Evolutionary conservation across 2,113 vertebrate genomes (phyloP).

Genomic region (Spilogale gracilis): DNA sequence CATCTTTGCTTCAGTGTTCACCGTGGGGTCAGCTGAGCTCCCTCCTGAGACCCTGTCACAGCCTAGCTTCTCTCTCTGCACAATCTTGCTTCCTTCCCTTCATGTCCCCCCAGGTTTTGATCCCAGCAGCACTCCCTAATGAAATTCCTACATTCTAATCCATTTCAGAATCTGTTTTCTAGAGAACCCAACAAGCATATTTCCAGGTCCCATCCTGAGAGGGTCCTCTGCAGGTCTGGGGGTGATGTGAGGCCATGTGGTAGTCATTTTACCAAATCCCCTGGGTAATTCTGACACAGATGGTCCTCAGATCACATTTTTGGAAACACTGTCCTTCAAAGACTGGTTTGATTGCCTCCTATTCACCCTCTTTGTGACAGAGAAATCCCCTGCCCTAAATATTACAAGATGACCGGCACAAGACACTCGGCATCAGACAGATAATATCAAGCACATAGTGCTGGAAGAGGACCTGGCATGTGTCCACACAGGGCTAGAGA

Average conservation of each 20-base stretch:
- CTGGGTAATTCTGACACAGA: background rate
- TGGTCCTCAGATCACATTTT: background rate
- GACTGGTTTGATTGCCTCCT: background rate
- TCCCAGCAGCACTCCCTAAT: background rate
- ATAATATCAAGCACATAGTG: background rate
- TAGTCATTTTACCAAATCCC: background rate
- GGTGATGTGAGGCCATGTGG: background rate
- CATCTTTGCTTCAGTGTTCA: background rate
- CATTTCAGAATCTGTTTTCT: background rate
- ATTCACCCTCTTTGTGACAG: background rate
- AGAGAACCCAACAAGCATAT: background rate
- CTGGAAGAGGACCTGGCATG: background rate
- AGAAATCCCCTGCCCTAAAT: background rate
- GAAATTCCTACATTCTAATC: background rate
- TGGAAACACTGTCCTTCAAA: background rate
- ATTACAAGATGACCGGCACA: background rate
- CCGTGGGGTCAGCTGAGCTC: background rate
- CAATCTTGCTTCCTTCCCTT: background rate
- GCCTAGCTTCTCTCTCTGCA: background rate
- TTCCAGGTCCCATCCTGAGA: background rate
- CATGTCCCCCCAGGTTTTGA: background rate
- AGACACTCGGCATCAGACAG: background rate
- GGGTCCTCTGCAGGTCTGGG: background rate
- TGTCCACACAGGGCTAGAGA: background rate
- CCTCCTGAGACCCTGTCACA: background rate